Conservation (phyloP, 2,797 vertebrate genomes). For the Margarornis squamiger region DNA sequence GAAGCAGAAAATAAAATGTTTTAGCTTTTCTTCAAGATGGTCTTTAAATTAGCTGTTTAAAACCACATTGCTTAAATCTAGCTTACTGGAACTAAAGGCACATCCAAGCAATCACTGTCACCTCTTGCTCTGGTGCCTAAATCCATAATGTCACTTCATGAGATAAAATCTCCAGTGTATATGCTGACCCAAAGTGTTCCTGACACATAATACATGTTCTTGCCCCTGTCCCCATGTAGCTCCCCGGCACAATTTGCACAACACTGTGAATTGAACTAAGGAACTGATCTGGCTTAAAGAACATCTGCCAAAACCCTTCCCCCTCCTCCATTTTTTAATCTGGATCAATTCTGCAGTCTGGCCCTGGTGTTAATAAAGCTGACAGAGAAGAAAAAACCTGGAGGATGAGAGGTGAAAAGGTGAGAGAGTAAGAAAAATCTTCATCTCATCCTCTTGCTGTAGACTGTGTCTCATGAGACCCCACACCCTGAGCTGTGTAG, state of each 20-base stretch:
- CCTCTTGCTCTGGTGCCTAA: neutral
- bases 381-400: neutral
- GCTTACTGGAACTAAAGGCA: neutral
- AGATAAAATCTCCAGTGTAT: neutral
- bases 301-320: slow-evolving; percentile 16
- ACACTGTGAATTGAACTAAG: neutral
- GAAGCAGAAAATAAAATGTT: neutral
- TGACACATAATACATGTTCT: neutral
- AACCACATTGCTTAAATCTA: neutral
- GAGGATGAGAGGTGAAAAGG: neutral
- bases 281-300: slow-evolving; percentile 22
- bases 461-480: neutral
- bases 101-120: neutral
- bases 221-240: neutral
- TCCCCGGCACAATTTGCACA: neutral
- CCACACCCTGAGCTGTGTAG: neutral
- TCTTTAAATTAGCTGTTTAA: neutral
- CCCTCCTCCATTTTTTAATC: neutral
- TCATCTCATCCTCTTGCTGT: neutral
- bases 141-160: neutral
- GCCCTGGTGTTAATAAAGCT: neutral
- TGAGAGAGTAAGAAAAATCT: neutral
- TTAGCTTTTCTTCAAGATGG: neutral
- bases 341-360: slow-evolving; percentile 3
- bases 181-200: neutral